Percentiles rank a stretch among this genome's conserved stretches.
These are phyloP conservation scores for Saccostrea glomerata DNA, from an alignment of 1,140 invertebrate species.

Conservation along the genomic window DNA sequence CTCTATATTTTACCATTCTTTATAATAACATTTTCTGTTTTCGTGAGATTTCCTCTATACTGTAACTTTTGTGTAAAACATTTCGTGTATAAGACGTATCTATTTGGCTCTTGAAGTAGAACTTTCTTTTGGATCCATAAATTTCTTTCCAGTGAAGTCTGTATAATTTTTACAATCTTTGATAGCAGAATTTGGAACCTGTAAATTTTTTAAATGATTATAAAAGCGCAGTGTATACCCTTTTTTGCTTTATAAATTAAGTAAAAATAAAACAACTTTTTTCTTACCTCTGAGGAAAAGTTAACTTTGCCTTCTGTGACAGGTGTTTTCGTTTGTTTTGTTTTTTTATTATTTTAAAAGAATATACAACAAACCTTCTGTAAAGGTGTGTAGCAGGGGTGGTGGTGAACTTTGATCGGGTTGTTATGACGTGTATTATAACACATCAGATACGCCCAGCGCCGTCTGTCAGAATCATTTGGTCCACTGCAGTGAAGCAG, in stretches of 20 bases:
- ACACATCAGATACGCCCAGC: conserved; percentile 69
- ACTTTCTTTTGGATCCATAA: conserved; percentile 53
- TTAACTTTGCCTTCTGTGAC: too few species aligned
- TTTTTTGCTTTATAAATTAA: too few species aligned
- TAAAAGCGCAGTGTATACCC: too few species aligned
- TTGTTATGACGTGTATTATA: conserved; percentile 70
- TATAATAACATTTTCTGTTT: not conserved
- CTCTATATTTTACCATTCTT: not conserved
- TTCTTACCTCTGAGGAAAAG: too few species aligned
- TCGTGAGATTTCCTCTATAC: not conserved
- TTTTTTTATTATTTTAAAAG: not conserved
- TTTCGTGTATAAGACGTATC: not conserved
- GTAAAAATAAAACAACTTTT: too few species aligned
- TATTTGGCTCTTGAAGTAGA: conserved; percentile 17
- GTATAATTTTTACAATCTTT: conserved; percentile 59
- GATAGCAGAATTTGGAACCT: conserved; percentile 57
- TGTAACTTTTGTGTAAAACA: too few species aligned
- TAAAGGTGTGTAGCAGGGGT: conserved; percentile 68
- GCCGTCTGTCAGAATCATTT: conserved; percentile 66
- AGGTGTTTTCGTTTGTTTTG: too few species aligned
- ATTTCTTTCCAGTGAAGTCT: conserved; percentile 60
- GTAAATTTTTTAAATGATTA: not conserved
- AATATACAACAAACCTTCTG: conserved; percentile 64
- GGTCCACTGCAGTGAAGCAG: conserved; percentile 68
- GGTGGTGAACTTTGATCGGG: conserved; percentile 69